Base-by-base conservation (phyloP, 2,113 vertebrate genomes). In the Syngnathus typhle region DNA sequence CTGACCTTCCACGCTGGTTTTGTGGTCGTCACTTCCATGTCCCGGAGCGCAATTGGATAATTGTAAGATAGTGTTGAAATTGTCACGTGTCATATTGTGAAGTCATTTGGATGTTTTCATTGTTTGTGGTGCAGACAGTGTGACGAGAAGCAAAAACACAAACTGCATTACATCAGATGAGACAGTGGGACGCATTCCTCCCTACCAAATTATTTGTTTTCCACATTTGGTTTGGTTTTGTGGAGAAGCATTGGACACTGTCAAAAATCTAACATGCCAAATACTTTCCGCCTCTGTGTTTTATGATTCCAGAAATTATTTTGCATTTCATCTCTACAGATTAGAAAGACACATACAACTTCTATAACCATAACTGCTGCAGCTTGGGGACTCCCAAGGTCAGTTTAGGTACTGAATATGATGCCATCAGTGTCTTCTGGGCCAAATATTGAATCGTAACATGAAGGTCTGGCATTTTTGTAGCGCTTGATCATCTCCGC, bases 111-210 rank as follows among this genome's bases (percentile, higher is more conserved):
- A 78, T 61, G 58, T 60, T 38, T 80, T 71, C 21, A 69, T 62
- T 62, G 60, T 76, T 67, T 83, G 81, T 73, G 77, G 81, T 15
- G 56, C 73, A 79, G 76, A 79, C 82, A 75, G 63, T 60, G 66
- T 74, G 71, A 66, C 75, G 76, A 56, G 67, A 32, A 64, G 65
- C 68, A 67, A 69, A 60, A 49, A 56, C 6, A 54, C 70, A 67
- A 63, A 13, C 39, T 76, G 64, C 75, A 52, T n/a, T 18, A 10
- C 38, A 49, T 47, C 36, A 38, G 46, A 64, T 19, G 64, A 27
- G 47, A 64, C 54, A 43, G 66, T 65, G 69, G 75, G 39, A 73
- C n/a, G 65, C 67, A 71, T 70, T 64, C 61, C 32, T 70, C 15
- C 65, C 58, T 21, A 67, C 15, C 64, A 74, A 81, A 76, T 75